These are phyloP conservation scores for Pterocles orientalis DNA, from an alignment of 2,113 vertebrate species.

Conservation along the genomic window DNA sequence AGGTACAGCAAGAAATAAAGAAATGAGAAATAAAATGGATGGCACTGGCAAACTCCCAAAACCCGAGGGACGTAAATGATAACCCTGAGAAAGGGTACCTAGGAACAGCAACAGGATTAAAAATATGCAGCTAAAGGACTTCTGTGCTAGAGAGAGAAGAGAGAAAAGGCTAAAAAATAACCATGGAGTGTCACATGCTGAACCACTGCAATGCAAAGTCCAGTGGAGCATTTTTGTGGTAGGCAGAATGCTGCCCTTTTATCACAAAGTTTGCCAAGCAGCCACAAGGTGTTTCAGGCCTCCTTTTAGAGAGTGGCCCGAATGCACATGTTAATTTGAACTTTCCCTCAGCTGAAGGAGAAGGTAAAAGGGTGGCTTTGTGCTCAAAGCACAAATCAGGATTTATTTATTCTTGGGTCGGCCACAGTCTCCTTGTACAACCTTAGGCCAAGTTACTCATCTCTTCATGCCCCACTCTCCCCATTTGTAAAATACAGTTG, in stretches of 20 bases:
- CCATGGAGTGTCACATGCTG: not conserved
- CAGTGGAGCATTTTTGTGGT: constrained; percentile 15
- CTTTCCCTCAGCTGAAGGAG: not conserved
- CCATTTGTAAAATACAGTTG: not conserved
- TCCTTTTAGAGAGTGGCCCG: not conserved
- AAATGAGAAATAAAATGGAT: not conserved
- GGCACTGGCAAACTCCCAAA: not conserved
- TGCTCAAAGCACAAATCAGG: not conserved
- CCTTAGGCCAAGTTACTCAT: not conserved
- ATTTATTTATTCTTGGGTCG: constrained; percentile 9
- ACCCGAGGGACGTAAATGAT: not conserved
- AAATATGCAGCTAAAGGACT: not conserved
- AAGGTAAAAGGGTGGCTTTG: not conserved
- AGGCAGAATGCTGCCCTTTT: not conserved
- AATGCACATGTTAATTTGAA: constrained; percentile 17
- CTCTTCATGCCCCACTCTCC: not conserved
- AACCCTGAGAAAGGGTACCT: not conserved
- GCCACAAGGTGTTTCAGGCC: constrained; percentile 7
- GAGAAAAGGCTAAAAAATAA: not conserved
- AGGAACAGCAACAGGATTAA: not conserved
- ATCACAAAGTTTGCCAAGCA: constrained; percentile 36
- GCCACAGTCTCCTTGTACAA: not conserved
- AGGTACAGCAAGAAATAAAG: not conserved
- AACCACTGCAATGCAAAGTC: not conserved
- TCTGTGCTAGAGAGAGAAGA: not conserved